Base-by-base conservation (phyloP, 2,113 vertebrate species). In the Marmota monax region DNA sequence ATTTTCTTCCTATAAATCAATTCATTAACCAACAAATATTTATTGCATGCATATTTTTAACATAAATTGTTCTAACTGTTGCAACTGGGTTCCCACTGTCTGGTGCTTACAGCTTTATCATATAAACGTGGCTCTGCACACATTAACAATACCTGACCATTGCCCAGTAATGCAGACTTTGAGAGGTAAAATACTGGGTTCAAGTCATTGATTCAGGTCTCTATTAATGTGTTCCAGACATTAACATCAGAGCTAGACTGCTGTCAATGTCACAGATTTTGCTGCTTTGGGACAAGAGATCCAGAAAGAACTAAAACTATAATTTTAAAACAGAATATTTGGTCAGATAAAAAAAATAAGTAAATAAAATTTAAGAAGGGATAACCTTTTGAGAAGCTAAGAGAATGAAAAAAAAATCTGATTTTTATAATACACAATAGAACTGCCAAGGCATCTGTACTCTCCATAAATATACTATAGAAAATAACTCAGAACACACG, bases 351-450 rank as follows among this genome's bases (percentile, higher is more conserved):
- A 88, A 92, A 78, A 42, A 7, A 34, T 16, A 32, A 67, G 3
- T 20, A 56, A 56, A 56, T 20, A 56, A 56, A 20, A 20, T 56
- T 56, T 58, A 70, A n/a, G 34, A 70, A 94, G 51, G 80, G 7
- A 80, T 73, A 94, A 92, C 0, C 67, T 74, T 96, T 98, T 76
- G 90, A 97, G 97, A 98, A 97, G 96, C 90, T 94, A 94, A 96
- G 76, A 92, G 96, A 97, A 92, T 96, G 77, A 16, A 53, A 53
- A 93, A 98, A 98, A 96, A 94, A 92, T 90, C 42, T 90, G 70
- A 45, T 58, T 23, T 92, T 96, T 56, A 95, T 89, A 95, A 92
- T 95, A 86, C 73, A 96, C 96, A 98, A 93, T 84, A 58, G 61
- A 97, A 93, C 70, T 94, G 87, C n/a, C 11, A 32, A 93, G 76